Conservation (phyloP, 2,113 vertebrate species). For the Indicator maculatus region DNA sequence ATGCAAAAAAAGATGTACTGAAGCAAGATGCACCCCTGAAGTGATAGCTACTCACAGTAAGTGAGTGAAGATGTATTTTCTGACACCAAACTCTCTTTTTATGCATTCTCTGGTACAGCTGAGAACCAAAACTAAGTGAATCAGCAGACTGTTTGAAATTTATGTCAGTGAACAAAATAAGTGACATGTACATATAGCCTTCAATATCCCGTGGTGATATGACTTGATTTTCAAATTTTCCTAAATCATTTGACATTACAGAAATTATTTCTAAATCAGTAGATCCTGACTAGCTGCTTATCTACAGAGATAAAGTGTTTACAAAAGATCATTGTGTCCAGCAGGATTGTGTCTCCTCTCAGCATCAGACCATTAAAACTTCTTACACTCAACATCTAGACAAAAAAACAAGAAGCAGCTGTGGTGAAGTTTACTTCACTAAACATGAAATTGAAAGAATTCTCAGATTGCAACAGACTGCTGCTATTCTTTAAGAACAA, state of each 20-base stretch:
- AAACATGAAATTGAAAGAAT: background rate
- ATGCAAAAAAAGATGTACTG: background rate
- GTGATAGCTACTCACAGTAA: background rate
- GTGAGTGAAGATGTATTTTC: background rate
- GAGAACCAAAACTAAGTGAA: background rate
- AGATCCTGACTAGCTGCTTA: conserved; percentile 68
- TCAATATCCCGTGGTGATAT: accelerated
- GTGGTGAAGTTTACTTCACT: background rate
- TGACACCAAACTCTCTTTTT: background rate
- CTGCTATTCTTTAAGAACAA: background rate
- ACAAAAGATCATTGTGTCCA: conserved; percentile 52
- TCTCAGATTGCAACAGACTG: background rate
- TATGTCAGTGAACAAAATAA: background rate
- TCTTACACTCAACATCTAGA: conserved; percentile 69
- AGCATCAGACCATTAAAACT: conserved; percentile 58
- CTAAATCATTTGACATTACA: conserved; percentile 2
- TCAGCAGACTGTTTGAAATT: background rate
- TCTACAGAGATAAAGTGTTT: conserved; percentile 43
- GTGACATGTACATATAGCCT: background rate
- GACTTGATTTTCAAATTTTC: background rate
- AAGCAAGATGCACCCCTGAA: background rate
- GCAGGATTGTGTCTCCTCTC: conserved; percentile 55
- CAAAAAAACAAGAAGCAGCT: background rate
- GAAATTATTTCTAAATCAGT: conserved; percentile 63
- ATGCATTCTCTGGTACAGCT: background rate